phyloP scores from a whole-genome alignment of 2,888 invertebrate species.

The Sphecodes monilicornis region DNA sequence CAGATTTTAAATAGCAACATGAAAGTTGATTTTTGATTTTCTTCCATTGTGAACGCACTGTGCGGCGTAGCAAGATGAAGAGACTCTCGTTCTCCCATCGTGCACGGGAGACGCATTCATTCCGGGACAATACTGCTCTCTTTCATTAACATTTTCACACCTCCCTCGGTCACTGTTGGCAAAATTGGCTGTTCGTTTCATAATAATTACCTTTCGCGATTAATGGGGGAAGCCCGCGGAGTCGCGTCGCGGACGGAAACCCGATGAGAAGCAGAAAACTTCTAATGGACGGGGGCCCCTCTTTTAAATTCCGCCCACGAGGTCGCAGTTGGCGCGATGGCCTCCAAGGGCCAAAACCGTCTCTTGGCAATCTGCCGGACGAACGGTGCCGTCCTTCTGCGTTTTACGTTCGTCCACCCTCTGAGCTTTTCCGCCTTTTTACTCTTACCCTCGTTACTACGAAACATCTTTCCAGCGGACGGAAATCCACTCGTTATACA shows the following conservation, averaged over 20 bases:
- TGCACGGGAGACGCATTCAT: constrained; percentile 20
- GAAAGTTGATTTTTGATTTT: no score
- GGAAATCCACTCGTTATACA: constrained; percentile 60
- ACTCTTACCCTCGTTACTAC: constrained; percentile 48
- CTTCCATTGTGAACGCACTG: no score
- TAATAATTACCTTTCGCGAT: constrained; percentile 67
- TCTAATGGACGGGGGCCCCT: constrained; percentile 68
- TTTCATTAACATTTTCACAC: constrained; percentile 59
- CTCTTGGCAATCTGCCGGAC: constrained; percentile 80
- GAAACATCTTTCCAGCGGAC: constrained; percentile 61
- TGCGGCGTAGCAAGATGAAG: no score
- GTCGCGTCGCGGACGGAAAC: constrained; percentile 29
- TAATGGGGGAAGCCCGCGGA: constrained; percentile 67
- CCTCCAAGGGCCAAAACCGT: constrained; percentile 76
- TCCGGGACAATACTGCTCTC: constrained; percentile 11
- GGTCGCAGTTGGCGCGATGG: constrained; percentile 76
- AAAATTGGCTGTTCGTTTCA: constrained; percentile 56
- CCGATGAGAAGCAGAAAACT: constrained; percentile 69
- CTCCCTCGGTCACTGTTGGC: constrained; percentile 18
- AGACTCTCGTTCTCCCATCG: neutral
- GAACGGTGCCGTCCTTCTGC: constrained; percentile 60
- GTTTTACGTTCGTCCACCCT: constrained; percentile 18
- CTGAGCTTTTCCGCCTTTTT: constrained; percentile 37
- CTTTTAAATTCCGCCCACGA: constrained; percentile 78
- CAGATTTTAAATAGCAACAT: no score